Evolutionary conservation across 2,888 invertebrate genomes (phyloP).

Genomic region (Phasia obesa): DNA sequence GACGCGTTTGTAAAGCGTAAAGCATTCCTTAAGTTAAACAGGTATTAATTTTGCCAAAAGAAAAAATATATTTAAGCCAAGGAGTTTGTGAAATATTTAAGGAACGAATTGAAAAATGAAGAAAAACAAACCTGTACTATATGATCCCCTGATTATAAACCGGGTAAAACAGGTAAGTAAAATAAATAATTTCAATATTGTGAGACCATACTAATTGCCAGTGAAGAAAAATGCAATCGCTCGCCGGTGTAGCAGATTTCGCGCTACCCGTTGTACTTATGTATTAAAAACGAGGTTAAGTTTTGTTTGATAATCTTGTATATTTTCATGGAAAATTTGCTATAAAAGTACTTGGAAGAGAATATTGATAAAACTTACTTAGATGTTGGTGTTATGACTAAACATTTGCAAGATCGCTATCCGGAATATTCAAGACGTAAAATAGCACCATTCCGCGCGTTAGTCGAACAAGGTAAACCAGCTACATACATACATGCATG

Average conservation of each 20-base stretch:
- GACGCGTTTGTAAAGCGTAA: slow-evolving; percentile 62
- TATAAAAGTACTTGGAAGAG: slow-evolving; percentile 86
- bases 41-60: slow-evolving; percentile 11
- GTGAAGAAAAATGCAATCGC: slow-evolving; percentile 27
- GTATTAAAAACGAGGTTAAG: slow-evolving; percentile 74
- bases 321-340: slow-evolving; percentile 9
- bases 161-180: slow-evolving; percentile 84
- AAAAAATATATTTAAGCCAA: not conserved
- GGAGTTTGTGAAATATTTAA: not conserved
- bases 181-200: not conserved
- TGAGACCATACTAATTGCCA: not conserved
- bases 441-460: slow-evolving; percentile 89
- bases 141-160: slow-evolving; percentile 85
- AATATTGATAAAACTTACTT: slow-evolving; percentile 91
- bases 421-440: slow-evolving; percentile 92
- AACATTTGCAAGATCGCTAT: slow-evolving; percentile 88
- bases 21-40: slow-evolving; percentile 48
- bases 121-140: slow-evolving; percentile 78
- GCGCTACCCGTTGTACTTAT: slow-evolving; percentile 31
- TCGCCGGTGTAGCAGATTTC: slow-evolving; percentile 40
- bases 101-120: slow-evolving; percentile 74
- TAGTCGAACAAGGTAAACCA: slow-evolving; percentile 86
- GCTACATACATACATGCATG: too few relatives aligned
- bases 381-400: slow-evolving; percentile 92
- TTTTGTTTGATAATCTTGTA: slow-evolving; percentile 61